Percentiles rank a stretch among this genome's conserved stretches.
These are phyloP conservation scores for Urocyon cinereoargenteus DNA, from an alignment of 2,797 vertebrate genomes.

Conservation along the genomic window DNA sequence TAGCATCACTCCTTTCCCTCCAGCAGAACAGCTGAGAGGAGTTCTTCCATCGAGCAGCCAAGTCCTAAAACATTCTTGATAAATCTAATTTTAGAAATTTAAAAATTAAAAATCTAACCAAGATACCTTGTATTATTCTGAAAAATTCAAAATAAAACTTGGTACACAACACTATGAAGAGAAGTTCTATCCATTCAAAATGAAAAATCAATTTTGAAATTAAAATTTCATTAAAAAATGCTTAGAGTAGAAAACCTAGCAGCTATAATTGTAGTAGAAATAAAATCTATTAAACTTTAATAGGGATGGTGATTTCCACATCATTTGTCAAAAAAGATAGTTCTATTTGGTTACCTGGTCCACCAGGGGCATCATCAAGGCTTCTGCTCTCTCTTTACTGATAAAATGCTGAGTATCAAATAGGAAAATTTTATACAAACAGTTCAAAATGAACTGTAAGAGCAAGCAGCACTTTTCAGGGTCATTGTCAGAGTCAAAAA, in stretches of 20 bases:
- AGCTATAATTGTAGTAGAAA: neutral
- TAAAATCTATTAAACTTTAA: fast-evolving
- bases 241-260: neutral
- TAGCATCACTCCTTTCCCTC: neutral
- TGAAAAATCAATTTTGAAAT: neutral
- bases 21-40: neutral
- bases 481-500: conserved; percentile 89
- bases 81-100: neutral
- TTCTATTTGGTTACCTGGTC: conserved; percentile 92
- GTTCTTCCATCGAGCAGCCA: neutral
- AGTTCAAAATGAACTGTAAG: conserved; percentile 91
- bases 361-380: conserved; percentile 93
- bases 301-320: neutral
- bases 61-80: neutral
- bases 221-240: neutral
- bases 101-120: neutral
- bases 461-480: conserved; percentile 91
- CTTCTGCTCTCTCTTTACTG: conserved; percentile 93
- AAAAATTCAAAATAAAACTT: conserved; percentile 29
- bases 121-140: neutral
- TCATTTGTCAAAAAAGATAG: neutral
- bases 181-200: neutral
- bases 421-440: conserved; percentile 96
- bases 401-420: conserved; percentile 95
- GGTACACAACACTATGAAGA: neutral